phyloP scores from a whole-genome alignment of 30 jellyfish, hydroid and myxozoan genomes.

The Sanderia malayensis region DNA sequence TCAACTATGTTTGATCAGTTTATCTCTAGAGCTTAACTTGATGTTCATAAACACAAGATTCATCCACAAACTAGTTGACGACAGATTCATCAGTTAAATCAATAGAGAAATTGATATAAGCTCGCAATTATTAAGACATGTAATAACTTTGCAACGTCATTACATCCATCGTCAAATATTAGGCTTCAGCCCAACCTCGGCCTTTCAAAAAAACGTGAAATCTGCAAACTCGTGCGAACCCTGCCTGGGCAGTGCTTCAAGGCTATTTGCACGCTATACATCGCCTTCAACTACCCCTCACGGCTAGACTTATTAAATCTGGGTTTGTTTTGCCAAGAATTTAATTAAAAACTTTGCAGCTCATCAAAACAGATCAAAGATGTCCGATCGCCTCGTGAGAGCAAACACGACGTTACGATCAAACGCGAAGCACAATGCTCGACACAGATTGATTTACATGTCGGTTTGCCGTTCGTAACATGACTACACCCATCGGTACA shows the following conservation, averaged over 20 bases:
- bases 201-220: neutral
- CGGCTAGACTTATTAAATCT: constrained; percentile 58
- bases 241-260: neutral
- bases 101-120: constrained; percentile 27
- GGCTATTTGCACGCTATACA: constrained; percentile 37
- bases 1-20: neutral
- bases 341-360: constrained; percentile 61
- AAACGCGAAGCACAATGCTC: constrained; percentile 38
- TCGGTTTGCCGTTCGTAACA: constrained; percentile 62
- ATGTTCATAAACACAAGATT: constrained; percentile 42
- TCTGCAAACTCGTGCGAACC: neutral
- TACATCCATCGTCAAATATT: constrained; percentile 44
- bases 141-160: constrained; percentile 8
- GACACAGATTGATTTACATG: constrained; percentile 12
- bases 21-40: constrained; percentile 21
- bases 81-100: constrained; percentile 45
- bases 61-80: constrained; percentile 40
- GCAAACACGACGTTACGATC: constrained; percentile 44
- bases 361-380: constrained; percentile 65
- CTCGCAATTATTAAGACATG: constrained; percentile 19
- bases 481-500: constrained; percentile 29
- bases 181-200: constrained; percentile 21
- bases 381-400: constrained; percentile 47
- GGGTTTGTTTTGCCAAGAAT: constrained; percentile 69
- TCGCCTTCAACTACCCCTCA: too few species aligned